Percentiles rank a stretch among this genome's conserved stretches.
These are phyloP conservation scores for Dendrolimus kikuchii DNA, from an alignment of 1,140 invertebrate genomes.

Conservation along the genomic window DNA sequence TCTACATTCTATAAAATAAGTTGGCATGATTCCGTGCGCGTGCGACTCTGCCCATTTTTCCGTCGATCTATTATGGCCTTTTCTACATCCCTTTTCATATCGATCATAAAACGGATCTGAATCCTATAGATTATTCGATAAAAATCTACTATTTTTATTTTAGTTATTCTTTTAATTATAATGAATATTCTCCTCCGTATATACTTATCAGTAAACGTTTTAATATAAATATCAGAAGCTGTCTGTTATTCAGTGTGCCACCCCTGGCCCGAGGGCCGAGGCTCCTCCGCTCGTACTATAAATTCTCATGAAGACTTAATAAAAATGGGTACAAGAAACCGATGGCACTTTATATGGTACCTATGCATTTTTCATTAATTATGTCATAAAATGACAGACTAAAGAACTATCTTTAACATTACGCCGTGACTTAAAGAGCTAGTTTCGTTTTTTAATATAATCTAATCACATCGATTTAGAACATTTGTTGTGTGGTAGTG, in stretches of 20 bases:
- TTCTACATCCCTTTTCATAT: no score
- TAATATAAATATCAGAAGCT: conserved; percentile 41
- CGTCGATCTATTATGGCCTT: no score
- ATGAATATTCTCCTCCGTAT: conserved; percentile 25
- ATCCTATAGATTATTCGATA: conserved; percentile 25
- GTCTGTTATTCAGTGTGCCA: conserved; percentile 29
- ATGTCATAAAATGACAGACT: conserved; percentile 67
- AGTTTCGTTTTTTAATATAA: conserved; percentile 45
- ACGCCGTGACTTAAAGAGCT: conserved; percentile 61
- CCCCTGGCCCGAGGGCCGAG: background rate
- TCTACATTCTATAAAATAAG: conserved; percentile 31
- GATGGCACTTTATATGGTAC: conserved; percentile 58
- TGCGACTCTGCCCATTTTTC: no score
- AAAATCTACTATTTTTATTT: conserved; percentile 38
- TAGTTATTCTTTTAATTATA: conserved; percentile 11
- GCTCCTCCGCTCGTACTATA: conserved; percentile 8
- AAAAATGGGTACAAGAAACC: conserved; percentile 61
- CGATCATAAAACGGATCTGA: background rate
- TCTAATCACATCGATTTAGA: conserved; percentile 70
- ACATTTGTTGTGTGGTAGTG: conserved; percentile 70
- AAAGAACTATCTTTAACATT: conserved; percentile 59
- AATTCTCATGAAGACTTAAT: conserved; percentile 22
- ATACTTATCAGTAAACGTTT: conserved; percentile 42
- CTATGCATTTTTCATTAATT: conserved; percentile 56
- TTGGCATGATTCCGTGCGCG: conserved; percentile 39